These are phyloP conservation scores for Conopomorpha cramerella DNA, from an alignment of 1,140 invertebrate species.

Conservation along the genomic window DNA sequence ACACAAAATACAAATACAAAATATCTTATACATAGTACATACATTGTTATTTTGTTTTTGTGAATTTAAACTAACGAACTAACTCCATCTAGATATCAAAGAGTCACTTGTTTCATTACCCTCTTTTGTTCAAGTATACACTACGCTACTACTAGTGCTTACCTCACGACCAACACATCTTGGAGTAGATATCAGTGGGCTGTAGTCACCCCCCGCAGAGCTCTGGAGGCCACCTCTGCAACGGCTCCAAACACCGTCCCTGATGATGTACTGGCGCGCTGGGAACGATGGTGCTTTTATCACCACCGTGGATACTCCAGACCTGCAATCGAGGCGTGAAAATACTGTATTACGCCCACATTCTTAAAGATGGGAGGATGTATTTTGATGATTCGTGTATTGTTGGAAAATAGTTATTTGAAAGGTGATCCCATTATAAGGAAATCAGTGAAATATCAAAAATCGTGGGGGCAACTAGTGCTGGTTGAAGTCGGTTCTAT, in stretches of 20 bases:
- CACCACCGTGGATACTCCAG: conserved; percentile 24
- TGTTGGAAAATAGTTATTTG: too few species aligned
- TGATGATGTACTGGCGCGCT: conserved; percentile 26
- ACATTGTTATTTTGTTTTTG: not conserved
- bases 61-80: not conserved
- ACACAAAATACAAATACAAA: too few species aligned
- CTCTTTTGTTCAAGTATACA: too few species aligned
- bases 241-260: conserved; percentile 27
- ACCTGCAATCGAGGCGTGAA: too few species aligned
- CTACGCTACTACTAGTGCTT: too few species aligned
- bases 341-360: too few species aligned
- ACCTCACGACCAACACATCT: conserved; percentile 39
- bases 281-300: conserved; percentile 15
- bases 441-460: too few species aligned
- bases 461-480: too few species aligned
- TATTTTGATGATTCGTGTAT: too few species aligned
- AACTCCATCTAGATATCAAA: not conserved
- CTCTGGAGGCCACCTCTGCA: conserved; percentile 28
- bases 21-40: not conserved
- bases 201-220: conserved; percentile 11
- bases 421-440: too few species aligned
- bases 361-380: too few species aligned
- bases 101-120: not conserved
- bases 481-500: too few species aligned
- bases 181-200: conserved; percentile 14